Percentiles rank a stretch among this genome's conserved stretches.
Evolutionary conservation across 2,113 vertebrate species (phyloP).

Genomic region (Stigmatopora argus): DNA sequence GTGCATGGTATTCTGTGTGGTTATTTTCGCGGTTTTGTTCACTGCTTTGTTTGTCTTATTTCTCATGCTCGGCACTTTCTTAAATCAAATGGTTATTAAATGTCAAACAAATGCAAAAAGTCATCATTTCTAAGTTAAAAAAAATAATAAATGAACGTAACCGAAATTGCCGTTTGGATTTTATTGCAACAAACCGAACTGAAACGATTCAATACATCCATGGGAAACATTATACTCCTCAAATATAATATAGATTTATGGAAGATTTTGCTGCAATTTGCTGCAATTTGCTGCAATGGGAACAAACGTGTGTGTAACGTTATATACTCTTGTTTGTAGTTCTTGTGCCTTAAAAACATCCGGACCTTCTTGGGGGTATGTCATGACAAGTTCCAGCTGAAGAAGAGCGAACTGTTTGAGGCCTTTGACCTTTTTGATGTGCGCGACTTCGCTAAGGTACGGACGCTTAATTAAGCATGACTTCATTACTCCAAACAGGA

Average conservation of each 20-base stretch:
- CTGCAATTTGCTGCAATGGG: no score
- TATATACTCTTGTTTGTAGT: slow-evolving; percentile 64
- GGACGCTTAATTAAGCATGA: neutral
- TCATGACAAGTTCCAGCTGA: slow-evolving; percentile 79
- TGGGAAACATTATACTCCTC: no score
- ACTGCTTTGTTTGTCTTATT: neutral
- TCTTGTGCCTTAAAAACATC: slow-evolving; percentile 94
- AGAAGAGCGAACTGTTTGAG: slow-evolving; percentile 84
- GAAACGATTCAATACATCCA: no score
- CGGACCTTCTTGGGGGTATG: slow-evolving; percentile 82
- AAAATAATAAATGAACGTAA: no score
- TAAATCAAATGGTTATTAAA: neutral
- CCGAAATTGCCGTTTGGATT: neutral
- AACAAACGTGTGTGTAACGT: neutral
- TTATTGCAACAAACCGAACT: neutral
- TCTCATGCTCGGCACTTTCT: neutral
- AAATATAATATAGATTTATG: no score
- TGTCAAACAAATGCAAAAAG: neutral
- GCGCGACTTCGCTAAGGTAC: slow-evolving; percentile 89
- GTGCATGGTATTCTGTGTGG: slow-evolving; percentile 1
- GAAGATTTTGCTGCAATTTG: no score
- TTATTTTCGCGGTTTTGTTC: neutral
- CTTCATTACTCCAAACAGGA: neutral
- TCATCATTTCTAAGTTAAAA: neutral
- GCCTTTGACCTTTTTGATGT: slow-evolving; percentile 95